These are phyloP conservation scores for Tridacna gigas DNA, from an alignment of 2,888 invertebrate genomes.

Conservation along the genomic window DNA sequence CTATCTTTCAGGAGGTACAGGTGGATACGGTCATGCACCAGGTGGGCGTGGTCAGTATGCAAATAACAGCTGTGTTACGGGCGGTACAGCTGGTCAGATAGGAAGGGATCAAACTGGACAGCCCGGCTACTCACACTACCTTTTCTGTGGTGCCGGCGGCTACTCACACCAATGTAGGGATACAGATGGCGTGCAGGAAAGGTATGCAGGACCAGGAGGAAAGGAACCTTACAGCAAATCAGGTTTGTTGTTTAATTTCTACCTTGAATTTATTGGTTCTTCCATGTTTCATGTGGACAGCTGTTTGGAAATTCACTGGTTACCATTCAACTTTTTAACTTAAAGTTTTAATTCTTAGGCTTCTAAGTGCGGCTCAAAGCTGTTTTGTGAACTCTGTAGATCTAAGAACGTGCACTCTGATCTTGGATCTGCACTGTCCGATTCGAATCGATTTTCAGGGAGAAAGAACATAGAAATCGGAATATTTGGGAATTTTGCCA, in stretches of 20 bases:
- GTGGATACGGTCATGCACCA: conserved; percentile 44
- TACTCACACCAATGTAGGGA: conserved; percentile 47
- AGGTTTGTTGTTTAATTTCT: conserved; percentile 31
- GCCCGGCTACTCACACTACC: conserved; percentile 35
- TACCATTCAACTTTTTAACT: too few relatives aligned
- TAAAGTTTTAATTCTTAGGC: too few relatives aligned
- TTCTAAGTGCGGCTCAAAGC: too few relatives aligned
- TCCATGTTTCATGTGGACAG: too few relatives aligned
- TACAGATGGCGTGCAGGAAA: not conserved
- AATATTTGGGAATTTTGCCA: too few relatives aligned
- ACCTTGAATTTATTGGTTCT: not conserved
- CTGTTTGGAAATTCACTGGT: too few relatives aligned
- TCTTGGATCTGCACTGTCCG: too few relatives aligned
- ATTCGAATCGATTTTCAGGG: too few relatives aligned
- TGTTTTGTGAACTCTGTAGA: too few relatives aligned
- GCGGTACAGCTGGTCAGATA: conserved; percentile 53
- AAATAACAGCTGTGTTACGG: conserved; percentile 26
- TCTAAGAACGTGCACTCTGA: too few relatives aligned
- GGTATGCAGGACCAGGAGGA: conserved; percentile 53
- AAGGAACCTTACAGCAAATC: conserved; percentile 31
- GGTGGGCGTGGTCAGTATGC: conserved; percentile 30
- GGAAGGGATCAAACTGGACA: not conserved
- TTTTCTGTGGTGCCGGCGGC: conserved; percentile 58
- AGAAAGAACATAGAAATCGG: too few relatives aligned
- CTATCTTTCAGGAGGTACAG: conserved; percentile 46